Conservation (phyloP, 2,113 vertebrate genomes). For the Calyptommatus sinebrachiatus region DNA sequence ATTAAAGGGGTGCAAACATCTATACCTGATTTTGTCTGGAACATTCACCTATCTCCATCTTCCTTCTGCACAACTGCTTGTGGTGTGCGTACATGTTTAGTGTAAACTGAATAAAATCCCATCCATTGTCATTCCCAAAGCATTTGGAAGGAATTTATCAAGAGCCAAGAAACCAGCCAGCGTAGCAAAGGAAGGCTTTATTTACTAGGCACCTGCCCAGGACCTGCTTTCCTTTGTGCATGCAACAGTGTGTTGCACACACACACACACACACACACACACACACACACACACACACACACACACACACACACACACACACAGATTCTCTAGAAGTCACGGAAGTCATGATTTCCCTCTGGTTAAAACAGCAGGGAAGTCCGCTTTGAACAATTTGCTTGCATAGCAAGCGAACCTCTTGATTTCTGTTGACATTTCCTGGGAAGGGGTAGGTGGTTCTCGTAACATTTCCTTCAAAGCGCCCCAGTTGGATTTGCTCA, state of each 20-base stretch:
- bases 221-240: constrained; percentile 18
- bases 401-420: constrained; percentile 29
- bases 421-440: constrained; percentile 44
- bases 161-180: not conserved
- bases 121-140: not conserved
- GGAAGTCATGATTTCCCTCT: not conserved
- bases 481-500: constrained; percentile 3
- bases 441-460: constrained; percentile 33
- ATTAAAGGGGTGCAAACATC: too few relatives aligned
- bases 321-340: not conserved
- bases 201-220: not conserved
- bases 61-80: rapidly evolving
- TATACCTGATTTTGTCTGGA: too few relatives aligned
- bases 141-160: not conserved
- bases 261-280: too few relatives aligned
- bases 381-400: constrained; percentile 22
- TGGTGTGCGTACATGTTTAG: rapidly evolving
- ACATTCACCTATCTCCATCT: rapidly evolving
- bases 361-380: not conserved
- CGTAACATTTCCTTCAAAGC: constrained; percentile 6
- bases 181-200: not conserved
- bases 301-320: too few relatives aligned
- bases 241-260: not conserved
- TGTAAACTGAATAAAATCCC: rapidly evolving
- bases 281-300: too few relatives aligned